A percentile compares a stretch with the other conserved stretches of the same genome.
phyloP scores from a whole-genome alignment of 2,888 invertebrate species.

The Orchestes rusci region DNA sequence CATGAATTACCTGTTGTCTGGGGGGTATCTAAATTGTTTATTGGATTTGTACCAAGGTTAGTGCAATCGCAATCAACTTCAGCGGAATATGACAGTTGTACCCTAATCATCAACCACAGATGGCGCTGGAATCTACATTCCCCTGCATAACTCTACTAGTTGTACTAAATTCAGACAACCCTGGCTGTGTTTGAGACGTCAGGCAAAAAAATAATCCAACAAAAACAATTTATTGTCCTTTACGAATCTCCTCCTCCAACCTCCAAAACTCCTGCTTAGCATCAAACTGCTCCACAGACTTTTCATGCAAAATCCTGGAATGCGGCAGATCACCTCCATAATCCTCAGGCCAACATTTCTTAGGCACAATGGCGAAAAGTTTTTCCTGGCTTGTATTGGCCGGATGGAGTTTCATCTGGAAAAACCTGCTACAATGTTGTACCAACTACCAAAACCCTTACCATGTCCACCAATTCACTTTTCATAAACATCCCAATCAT shows the following conservation, averaged over 20 bases:
- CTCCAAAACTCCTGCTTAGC: conserved; percentile 35
- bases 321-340: conserved; percentile 54
- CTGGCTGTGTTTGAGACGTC: no score
- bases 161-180: no score
- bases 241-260: conserved; percentile 35
- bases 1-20: no score
- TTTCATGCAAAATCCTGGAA: conserved; percentile 51
- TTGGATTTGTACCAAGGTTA: no score
- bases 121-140: no score
- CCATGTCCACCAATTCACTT: conserved; percentile 32
- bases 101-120: no score
- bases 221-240: no score
- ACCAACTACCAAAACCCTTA: conserved; percentile 17
- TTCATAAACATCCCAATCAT: conserved; percentile 39
- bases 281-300: conserved; percentile 38
- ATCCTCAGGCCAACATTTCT: conserved; percentile 46
- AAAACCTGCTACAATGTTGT: conserved; percentile 4
- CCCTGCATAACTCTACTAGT: no score
- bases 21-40: no score
- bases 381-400: conserved; percentile 45
- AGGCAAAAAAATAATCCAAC: no score
- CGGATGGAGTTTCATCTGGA: conserved; percentile 55
- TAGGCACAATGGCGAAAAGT: conserved; percentile 47
- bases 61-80: no score
- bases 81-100: no score